These are phyloP conservation scores for Tridacna gigas DNA, from an alignment of 2,888 invertebrate species.

Conservation along the genomic window DNA sequence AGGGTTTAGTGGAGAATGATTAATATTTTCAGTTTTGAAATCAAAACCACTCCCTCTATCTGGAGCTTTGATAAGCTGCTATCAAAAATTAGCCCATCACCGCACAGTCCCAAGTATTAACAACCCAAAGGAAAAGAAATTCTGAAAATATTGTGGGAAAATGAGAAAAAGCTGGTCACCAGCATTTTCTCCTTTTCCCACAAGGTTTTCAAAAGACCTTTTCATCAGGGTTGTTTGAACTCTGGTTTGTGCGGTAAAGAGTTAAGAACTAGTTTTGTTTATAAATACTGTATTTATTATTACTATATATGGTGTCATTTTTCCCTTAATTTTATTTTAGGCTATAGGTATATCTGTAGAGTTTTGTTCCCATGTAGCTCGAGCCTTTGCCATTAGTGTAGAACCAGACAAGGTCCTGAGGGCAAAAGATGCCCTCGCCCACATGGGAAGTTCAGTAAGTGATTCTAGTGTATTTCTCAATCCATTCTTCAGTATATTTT, in stretches of 20 bases:
- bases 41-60: too few relatives aligned
- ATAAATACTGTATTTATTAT: too few relatives aligned
- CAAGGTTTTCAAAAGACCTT: background rate
- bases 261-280: too few relatives aligned
- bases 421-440: constrained; percentile 92
- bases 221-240: too few relatives aligned
- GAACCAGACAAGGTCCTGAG: constrained; percentile 90
- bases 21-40: too few relatives aligned
- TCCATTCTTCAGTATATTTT: too few relatives aligned
- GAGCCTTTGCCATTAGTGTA: constrained; percentile 94
- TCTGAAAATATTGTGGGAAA: background rate
- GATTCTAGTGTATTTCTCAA: background rate
- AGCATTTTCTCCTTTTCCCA: constrained; percentile 7
- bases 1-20: too few relatives aligned
- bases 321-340: constrained; percentile 86
- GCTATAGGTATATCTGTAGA: constrained; percentile 99
- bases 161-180: background rate
- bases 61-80: too few relatives aligned
- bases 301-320: too few relatives aligned
- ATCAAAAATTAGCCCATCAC: too few relatives aligned
- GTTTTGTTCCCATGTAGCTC: constrained; percentile 98
- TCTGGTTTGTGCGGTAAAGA: too few relatives aligned
- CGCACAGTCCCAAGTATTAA: background rate
- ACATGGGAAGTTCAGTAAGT: constrained; percentile 96
- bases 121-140: background rate